phyloP scores from a whole-genome alignment of 2,113 vertebrate genomes.

The Apodemus sylvaticus region DNA sequence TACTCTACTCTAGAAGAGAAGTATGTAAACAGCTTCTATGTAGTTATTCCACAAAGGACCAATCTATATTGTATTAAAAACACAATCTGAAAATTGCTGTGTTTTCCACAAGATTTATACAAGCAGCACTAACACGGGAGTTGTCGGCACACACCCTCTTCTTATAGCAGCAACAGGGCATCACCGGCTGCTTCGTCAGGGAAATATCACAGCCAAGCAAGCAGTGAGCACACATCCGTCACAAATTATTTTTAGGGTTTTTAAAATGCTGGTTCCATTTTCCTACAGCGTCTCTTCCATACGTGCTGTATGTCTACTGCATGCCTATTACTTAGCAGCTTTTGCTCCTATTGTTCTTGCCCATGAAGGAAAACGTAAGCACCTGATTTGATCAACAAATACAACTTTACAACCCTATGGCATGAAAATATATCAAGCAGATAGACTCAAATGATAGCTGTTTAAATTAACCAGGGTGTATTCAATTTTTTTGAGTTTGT shows the following conservation, averaged over 20 bases:
- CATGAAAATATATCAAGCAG: constrained; percentile 17
- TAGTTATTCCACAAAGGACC: not conserved
- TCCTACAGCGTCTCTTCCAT: constrained; percentile 36
- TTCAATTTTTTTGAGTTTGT: not conserved
- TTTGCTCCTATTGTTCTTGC: not conserved
- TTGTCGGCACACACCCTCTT: constrained; percentile 39
- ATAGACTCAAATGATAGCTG: constrained; percentile 22
- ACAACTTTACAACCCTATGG: not conserved
- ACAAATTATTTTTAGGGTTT: constrained; percentile 57
- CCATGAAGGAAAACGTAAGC: constrained; percentile 40
- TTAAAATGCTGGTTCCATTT: constrained; percentile 56
- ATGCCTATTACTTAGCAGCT: not conserved
- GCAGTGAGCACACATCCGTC: constrained; percentile 48
- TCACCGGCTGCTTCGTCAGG: constrained; percentile 42
- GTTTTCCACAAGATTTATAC: not conserved
- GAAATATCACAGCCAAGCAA: constrained; percentile 69
- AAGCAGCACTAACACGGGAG: constrained; percentile 1
- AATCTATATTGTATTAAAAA: not conserved
- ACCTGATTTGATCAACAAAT: constrained; percentile 23
- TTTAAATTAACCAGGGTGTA: not conserved
- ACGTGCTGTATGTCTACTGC: not conserved
- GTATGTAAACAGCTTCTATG: not conserved
- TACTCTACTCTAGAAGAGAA: not conserved
- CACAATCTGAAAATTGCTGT: not conserved
- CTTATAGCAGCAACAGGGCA: constrained; percentile 28